Base-by-base conservation (phyloP, 2,797 vertebrate genomes). In the Platyrinchus mystaceus region DNA sequence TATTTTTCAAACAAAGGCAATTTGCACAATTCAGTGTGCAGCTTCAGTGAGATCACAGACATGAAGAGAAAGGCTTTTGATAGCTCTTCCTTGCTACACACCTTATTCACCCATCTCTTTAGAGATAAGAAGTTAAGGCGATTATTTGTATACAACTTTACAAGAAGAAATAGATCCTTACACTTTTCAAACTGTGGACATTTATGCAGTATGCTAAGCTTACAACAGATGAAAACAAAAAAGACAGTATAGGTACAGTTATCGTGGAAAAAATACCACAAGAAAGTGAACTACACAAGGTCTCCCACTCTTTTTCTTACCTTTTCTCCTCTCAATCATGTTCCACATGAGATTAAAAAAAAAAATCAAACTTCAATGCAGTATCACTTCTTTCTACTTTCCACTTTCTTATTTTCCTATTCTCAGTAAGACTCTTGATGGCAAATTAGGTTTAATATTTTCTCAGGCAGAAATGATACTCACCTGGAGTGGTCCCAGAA, bases 401-500 rank as follows among this genome's bases (percentile, higher is more conserved):
- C 49, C 28, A 62, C 22, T 58, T 93, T 53, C 49, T 66, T 64
- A 19, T 66, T 80, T 63, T 43, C 43, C 17, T 66, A 4, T 71
- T 90, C 81, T 58, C 28, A 78, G 0, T 39, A 84, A 39, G 49
- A 71, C 22, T 78, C 32, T 63, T 53, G 11, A 55, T 3, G 71
- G 43, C 14, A 84, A 71, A 47, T 77, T n/a, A 90, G 70, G 74
- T 59, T 63, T 78, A 75, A 10, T 15, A 55, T 71, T 78, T 52
- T 90, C 60, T 90, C 62, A 91, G 68, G 41, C 68, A 84, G 56
- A 49, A 85, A 78, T 17, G n/a, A 56, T 76, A 92, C 41, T 97
- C 95, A 99, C 99, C 99, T 99, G 99, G 46, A 99, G 98, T 2
- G 99, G 99, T 43, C 99, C 99, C 95, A 99, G 97, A 96, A 99